Conservation (phyloP, 2,888 invertebrate genomes). For the Phytoseiulus persimilis region DNA sequence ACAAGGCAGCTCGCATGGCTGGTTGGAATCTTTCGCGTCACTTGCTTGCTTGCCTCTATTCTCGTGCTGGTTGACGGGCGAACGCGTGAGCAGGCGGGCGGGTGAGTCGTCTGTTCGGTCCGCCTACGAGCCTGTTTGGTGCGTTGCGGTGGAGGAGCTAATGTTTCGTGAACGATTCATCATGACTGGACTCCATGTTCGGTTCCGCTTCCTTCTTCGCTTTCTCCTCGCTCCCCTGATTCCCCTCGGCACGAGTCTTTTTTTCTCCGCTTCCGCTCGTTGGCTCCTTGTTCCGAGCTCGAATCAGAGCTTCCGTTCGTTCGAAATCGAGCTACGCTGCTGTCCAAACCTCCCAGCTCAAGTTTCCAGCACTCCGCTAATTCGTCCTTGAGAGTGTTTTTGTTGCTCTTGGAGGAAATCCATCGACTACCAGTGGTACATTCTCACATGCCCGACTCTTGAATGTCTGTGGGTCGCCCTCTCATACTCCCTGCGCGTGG, state of each 20-base stretch:
- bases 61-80: neutral
- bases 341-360: too few species aligned
- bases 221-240: neutral
- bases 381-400: too few species aligned
- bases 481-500: too few species aligned
- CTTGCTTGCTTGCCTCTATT: neutral
- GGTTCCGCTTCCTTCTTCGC: neutral
- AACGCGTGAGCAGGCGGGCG: neutral
- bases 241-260: neutral
- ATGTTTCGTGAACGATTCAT: neutral
- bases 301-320: neutral
- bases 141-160: neutral
- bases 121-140: neutral
- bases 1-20: neutral
- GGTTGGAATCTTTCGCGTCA: constrained; percentile 5
- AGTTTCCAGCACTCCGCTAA: too few species aligned
- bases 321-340: neutral
- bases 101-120: neutral
- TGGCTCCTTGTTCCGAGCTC: neutral
- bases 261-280: neutral
- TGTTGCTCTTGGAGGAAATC: too few species aligned
- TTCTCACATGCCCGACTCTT: too few species aligned
- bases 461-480: too few species aligned
- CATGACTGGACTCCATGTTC: neutral
- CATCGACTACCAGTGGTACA: too few species aligned